Conservation (phyloP, 2,888 invertebrate species). For the Rhabditophanes sp. region DNA sequence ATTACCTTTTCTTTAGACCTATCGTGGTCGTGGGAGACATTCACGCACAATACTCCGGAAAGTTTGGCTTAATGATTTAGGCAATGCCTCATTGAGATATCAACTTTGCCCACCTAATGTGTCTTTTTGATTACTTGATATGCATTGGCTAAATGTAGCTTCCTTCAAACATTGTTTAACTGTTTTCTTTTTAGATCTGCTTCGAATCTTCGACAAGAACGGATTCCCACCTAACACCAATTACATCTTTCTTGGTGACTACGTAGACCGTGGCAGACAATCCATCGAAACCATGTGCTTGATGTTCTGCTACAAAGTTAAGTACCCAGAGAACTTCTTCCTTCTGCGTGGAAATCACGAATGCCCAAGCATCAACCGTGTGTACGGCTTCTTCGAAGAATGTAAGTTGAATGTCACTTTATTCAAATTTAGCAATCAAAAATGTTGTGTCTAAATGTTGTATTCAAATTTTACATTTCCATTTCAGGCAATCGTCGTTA, state of each 20-base stretch:
- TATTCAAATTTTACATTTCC: no score
- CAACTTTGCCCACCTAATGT: no score
- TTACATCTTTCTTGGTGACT: slow-evolving; percentile 31
- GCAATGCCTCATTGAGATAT: no score
- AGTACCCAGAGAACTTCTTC: slow-evolving; percentile 32
- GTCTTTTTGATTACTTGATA: no score
- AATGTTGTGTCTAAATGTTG: neutral
- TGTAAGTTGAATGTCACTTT: slow-evolving; percentile 26
- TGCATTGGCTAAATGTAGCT: no score
- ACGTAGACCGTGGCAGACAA: slow-evolving; percentile 34
- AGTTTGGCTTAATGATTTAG: no score
- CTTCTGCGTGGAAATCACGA: slow-evolving; percentile 37
- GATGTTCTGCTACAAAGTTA: slow-evolving; percentile 31
- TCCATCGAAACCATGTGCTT: slow-evolving; percentile 36
- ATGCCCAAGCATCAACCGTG: slow-evolving; percentile 32
- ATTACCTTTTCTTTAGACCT: no score
- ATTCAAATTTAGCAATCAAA: slow-evolving; percentile 22
- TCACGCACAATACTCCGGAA: no score
- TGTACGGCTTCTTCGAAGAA: slow-evolving; percentile 36
- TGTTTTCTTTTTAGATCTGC: slow-evolving; percentile 25
- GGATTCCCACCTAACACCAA: slow-evolving; percentile 32
- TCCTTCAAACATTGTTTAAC: no score
- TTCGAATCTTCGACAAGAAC: slow-evolving; percentile 35
- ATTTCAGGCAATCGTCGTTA: no score
- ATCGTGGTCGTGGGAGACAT: slow-evolving; percentile 34